Base-by-base conservation (phyloP, 2,888 invertebrate species). In the Epirrita christyi region DNA sequence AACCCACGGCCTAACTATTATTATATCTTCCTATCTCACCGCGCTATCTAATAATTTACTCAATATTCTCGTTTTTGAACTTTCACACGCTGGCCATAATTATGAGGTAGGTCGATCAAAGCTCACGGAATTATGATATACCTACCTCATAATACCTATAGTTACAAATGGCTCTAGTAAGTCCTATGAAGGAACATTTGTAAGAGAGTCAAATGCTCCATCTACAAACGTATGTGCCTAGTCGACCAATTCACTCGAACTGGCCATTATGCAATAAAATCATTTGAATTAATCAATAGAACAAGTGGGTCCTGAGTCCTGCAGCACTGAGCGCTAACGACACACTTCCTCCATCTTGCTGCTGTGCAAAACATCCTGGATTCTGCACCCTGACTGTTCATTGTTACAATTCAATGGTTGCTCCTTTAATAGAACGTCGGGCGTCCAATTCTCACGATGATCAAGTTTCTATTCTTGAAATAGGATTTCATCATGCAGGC, bases 251-350 rank as follows among this genome's bases (percentile, higher is more conserved):
- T 72, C 66, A 68, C 70, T 70, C 57, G 44, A 66, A 69, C 64
- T 70, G 75, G 71, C 80, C 76, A 89, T 89, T 88, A 88, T 86
- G 85, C 79, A 88, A 91, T 90, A 88, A 89, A 89, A 79, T 80
- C 79, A 83, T 85, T 87, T 85, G 83, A 79, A 88, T 88, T 86
- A 86, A 88, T 89, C 88, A 89, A 90, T 90, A 88, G 89, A 88
- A 82, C 79, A 75, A 81, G 85, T 82, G 83, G 85, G 83, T 80
- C 81, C 85, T 36, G 59, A 66, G 66, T 67, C 59, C 51, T 55
- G 58, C 43, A 32, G 29, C 15, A 37, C 59, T 54, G 65, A 54
- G 52, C 55, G 62, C 61, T 63, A 67, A 67, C 65, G 53, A 65
- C 63, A 66, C 48, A 55, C 66, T 65, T 68, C 67, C 67, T 66